Conservation (phyloP, 2,888 invertebrate species). For the Malacosoma neustria region DNA sequence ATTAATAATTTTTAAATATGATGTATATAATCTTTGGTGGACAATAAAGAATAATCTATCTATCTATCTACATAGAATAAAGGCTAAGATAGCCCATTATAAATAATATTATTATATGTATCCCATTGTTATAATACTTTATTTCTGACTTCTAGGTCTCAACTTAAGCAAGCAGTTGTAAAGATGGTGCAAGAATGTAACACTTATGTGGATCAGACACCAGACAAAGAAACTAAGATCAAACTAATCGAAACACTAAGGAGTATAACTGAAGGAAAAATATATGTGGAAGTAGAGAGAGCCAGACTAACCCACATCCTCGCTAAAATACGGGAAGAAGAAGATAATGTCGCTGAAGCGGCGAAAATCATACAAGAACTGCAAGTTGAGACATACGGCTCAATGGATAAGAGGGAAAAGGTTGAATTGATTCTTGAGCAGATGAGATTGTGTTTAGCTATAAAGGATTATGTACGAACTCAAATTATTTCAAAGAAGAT, state of each 20-base stretch:
- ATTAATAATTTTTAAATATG: too few relatives aligned
- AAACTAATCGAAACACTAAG: conserved; percentile 97
- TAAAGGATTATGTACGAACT: conserved; percentile 96
- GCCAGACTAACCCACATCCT: conserved; percentile 95
- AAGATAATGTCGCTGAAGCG: conserved; percentile 90
- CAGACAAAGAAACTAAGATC: conserved; percentile 91
- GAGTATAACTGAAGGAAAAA: conserved; percentile 98
- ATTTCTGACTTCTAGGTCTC: conserved; percentile 77
- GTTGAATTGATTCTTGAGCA: conserved; percentile 98
- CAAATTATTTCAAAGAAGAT: conserved; percentile 99
- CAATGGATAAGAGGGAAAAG: conserved; percentile 98
- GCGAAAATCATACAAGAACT: conserved; percentile 96
- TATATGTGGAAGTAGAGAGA: conserved; percentile 99
- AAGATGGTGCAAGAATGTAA: conserved; percentile 98
- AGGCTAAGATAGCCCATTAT: too few relatives aligned
- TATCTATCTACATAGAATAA: background rate
- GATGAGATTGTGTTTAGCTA: conserved; percentile 96
- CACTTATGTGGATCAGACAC: conserved; percentile 93
- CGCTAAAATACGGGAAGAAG: conserved; percentile 88
- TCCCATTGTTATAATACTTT: too few relatives aligned
- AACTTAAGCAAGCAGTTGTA: conserved; percentile 96
- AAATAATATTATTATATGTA: too few relatives aligned
- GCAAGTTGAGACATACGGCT: conserved; percentile 96
- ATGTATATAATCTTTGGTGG: too few relatives aligned
- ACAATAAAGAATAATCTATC: too few relatives aligned